phyloP scores from a whole-genome alignment of 2,888 invertebrate species.

The Chironomus riparius region DNA sequence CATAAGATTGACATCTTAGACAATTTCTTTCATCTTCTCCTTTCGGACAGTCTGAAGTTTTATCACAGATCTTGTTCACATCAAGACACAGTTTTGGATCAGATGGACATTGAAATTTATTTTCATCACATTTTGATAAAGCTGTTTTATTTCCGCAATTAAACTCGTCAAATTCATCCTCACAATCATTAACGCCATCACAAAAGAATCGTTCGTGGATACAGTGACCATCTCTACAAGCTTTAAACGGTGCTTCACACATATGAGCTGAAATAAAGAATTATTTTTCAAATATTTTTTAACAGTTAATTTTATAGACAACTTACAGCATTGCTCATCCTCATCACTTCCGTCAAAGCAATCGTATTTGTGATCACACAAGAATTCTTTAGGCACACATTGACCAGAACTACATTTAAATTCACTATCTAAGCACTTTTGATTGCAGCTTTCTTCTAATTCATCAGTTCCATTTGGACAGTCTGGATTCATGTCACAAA shows the following conservation, averaged over 20 bases:
- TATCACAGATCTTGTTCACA: constrained; percentile 49
- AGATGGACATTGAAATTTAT: constrained; percentile 36
- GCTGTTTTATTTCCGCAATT: constrained; percentile 36
- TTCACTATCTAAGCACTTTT: constrained; percentile 42
- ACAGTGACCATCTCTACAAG: constrained; percentile 48
- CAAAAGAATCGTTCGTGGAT: constrained; percentile 48
- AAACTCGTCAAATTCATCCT: constrained; percentile 49
- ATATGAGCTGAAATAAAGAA: no score
- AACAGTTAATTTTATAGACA: no score
- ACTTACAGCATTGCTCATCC: constrained; percentile 46
- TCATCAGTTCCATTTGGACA: constrained; percentile 47
- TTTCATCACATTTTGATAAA: background rate
- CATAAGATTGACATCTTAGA: constrained; percentile 41
- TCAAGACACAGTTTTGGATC: constrained; percentile 36
- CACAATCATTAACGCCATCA: constrained; percentile 50
- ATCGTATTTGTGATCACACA: constrained; percentile 66
- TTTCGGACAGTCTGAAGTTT: constrained; percentile 57
- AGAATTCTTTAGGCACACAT: constrained; percentile 58
- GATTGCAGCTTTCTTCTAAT: constrained; percentile 32
- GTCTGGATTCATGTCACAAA: constrained; percentile 47
- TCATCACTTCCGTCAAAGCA: constrained; percentile 70
- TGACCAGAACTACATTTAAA: constrained; percentile 58
- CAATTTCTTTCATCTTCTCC: constrained; percentile 63
- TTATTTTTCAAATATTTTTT: no score
- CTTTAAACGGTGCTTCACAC: constrained; percentile 36